A percentile compares a stretch with the other conserved stretches of the same genome.
phyloP scores from a whole-genome alignment of 2,888 invertebrate species.

The Drosophila paranaensis region DNA sequence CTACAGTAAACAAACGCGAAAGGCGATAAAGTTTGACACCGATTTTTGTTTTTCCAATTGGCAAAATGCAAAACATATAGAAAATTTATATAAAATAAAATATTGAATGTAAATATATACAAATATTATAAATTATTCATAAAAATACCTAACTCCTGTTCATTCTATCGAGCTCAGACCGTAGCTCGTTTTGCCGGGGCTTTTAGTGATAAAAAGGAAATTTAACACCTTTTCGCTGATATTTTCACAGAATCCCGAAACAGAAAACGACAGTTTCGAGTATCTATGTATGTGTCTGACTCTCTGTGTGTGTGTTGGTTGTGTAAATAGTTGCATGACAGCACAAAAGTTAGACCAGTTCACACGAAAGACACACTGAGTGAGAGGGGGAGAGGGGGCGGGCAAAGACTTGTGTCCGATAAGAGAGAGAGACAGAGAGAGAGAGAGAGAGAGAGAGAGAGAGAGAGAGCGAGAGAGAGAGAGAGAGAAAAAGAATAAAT shows the following conservation, averaged over 20 bases:
- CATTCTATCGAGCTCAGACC: constrained; percentile 3
- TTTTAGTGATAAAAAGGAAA: constrained; percentile 29
- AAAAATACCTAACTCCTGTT: neutral
- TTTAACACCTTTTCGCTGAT: constrained; percentile 31
- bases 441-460: constrained; percentile 10
- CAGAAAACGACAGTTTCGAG: constrained; percentile 5
- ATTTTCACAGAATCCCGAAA: constrained; percentile 35
- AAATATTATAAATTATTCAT: too few relatives aligned
- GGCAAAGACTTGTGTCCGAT: neutral
- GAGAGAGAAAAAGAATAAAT: constrained; percentile 4
- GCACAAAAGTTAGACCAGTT: constrained; percentile 28
- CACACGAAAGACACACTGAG: constrained; percentile 11
- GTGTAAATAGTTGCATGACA: constrained; percentile 29
- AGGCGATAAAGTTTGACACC: neutral
- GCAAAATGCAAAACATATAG: too few relatives aligned
- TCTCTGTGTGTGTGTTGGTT: constrained; percentile 6
- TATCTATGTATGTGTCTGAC: neutral
- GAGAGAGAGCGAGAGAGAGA: neutral
- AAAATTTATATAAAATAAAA: neutral
- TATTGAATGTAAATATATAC: neutral
- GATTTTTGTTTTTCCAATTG: neutral
- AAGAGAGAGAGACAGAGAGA: too few relatives aligned
- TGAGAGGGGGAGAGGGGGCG: too few relatives aligned
- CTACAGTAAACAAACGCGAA: constrained; percentile 14
- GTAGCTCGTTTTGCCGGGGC: neutral